Evolutionary conservation across 2,797 vertebrate species (phyloP).

Genomic region (Sarcoramphus papa): DNA sequence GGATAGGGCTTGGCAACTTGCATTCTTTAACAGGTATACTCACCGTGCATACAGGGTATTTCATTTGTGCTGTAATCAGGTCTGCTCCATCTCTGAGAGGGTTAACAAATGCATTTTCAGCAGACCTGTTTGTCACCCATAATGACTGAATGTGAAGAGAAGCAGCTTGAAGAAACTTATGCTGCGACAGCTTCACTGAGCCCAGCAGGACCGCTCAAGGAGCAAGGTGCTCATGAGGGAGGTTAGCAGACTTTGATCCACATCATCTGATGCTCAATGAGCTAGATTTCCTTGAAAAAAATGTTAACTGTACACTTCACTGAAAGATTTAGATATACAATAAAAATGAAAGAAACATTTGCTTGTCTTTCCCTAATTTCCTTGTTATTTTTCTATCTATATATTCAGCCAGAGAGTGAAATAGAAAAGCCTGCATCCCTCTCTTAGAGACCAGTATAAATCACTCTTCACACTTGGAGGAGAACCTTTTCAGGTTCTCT

Average conservation of each 20-base stretch:
- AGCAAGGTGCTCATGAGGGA: not conserved
- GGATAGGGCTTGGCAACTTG: not conserved
- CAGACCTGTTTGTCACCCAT: not conserved
- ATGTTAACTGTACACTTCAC: not conserved
- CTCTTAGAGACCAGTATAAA: not conserved
- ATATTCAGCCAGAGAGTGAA: not conserved
- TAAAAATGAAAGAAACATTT: not conserved
- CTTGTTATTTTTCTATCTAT: not conserved
- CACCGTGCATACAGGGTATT: rapidly evolving
- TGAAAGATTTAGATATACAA: not conserved
- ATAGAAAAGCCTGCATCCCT: not conserved
- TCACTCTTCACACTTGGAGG: not conserved
- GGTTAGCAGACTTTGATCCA: not conserved
- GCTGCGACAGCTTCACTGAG: not conserved
- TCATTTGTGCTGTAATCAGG: not conserved
- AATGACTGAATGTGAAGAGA: not conserved
- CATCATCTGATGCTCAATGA: not conserved
- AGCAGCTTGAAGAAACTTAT: not conserved
- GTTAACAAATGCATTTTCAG: not conserved
- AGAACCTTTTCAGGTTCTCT: not conserved
- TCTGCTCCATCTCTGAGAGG: not conserved
- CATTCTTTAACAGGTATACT: not conserved
- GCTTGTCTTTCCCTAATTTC: not conserved
- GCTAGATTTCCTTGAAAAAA: not conserved
- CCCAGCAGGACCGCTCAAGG: not conserved